Evolutionary conservation across 2,888 invertebrate genomes (phyloP).

Genomic region (Amaurobius ferox): DNA sequence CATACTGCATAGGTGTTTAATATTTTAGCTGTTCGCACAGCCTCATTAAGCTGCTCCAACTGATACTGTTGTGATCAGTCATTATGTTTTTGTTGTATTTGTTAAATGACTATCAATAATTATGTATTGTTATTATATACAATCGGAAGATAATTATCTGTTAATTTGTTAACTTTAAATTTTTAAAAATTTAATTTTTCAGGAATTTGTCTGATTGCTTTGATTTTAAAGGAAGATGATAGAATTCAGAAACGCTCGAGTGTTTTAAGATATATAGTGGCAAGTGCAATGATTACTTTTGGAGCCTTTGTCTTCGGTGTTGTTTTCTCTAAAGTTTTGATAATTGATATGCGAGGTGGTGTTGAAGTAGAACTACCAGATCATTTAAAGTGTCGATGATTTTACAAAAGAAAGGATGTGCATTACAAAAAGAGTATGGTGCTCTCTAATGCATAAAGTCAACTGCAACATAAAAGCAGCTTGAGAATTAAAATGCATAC

Average conservation of each 20-base stretch:
- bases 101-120: too few relatives aligned
- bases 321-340: slow-evolving; percentile 78
- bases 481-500: not conserved
- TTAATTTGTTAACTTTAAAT: too few relatives aligned
- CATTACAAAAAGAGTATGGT: not conserved
- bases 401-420: not conserved
- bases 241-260: slow-evolving; percentile 77
- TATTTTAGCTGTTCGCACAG: too few relatives aligned
- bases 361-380: not conserved
- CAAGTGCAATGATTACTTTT: slow-evolving; percentile 77
- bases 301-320: slow-evolving; percentile 79
- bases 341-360: slow-evolving; percentile 36
- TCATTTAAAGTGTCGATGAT: slow-evolving; percentile 55
- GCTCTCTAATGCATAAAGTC: not conserved
- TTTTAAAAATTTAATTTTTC: slow-evolving; percentile 75
- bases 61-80: too few relatives aligned
- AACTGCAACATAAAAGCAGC: not conserved
- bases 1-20: too few relatives aligned
- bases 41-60: too few relatives aligned
- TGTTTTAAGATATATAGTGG: slow-evolving; percentile 76
- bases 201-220: slow-evolving; percentile 79
- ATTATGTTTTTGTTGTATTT: too few relatives aligned
- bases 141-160: too few relatives aligned
- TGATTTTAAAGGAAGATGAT: slow-evolving; percentile 77
- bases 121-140: too few relatives aligned